Evolutionary conservation across 1,140 invertebrate species (phyloP).

Genomic region (Riptortus pedestris): DNA sequence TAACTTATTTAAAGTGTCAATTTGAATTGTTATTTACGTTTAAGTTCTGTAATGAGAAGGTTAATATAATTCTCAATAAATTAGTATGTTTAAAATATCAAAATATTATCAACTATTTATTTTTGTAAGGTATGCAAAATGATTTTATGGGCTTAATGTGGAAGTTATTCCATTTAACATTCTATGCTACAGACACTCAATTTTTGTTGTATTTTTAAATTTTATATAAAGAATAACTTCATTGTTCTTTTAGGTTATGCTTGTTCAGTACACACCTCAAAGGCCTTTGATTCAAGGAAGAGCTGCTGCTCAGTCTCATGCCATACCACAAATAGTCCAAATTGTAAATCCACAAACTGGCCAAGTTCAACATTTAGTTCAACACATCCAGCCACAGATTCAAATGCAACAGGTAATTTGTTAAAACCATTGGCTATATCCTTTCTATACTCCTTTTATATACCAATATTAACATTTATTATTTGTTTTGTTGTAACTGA

Average conservation of each 20-base stretch:
- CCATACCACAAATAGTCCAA: constrained; percentile 22
- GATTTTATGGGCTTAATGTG: too few species aligned
- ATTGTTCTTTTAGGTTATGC: constrained; percentile 16
- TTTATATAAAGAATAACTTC: too few species aligned
- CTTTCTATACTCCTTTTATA: background rate
- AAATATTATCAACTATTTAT: too few species aligned
- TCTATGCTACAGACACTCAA: too few species aligned
- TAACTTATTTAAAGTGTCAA: too few species aligned
- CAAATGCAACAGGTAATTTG: constrained; percentile 23
- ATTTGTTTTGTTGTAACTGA: background rate
- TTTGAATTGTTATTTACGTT: too few species aligned
- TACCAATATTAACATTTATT: background rate
- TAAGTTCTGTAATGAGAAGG: too few species aligned
- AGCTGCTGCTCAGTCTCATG: background rate
- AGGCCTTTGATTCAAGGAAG: background rate
- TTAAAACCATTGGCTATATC: background rate
- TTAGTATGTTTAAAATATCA: too few species aligned
- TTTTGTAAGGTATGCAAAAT: too few species aligned
- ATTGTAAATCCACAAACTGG: constrained; percentile 26
- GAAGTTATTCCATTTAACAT: too few species aligned
- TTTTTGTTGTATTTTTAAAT: too few species aligned
- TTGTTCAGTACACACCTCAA: constrained; percentile 21
- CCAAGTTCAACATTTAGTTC: constrained; percentile 22
- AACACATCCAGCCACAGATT: constrained; percentile 23
- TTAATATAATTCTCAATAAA: too few species aligned